phyloP scores from a whole-genome alignment of 2,797 vertebrate genomes.

The Microctenopoma stevenorrisi region DNA sequence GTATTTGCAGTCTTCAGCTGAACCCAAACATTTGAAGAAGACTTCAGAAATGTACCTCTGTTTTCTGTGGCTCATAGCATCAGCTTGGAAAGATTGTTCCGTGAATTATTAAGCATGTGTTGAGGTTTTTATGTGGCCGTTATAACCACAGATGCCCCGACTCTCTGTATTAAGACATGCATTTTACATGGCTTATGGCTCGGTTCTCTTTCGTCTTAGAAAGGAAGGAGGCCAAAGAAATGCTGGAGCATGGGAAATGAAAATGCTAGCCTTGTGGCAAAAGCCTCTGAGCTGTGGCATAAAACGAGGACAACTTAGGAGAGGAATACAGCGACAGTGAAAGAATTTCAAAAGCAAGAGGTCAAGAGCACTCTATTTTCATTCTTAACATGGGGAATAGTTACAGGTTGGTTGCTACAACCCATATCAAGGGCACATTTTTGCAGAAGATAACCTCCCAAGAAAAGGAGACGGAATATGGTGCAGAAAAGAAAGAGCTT shows the following conservation, averaged over 20 bases:
- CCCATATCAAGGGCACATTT: conserved; percentile 74
- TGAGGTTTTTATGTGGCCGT: conserved; percentile 43
- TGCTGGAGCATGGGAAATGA: conserved; percentile 44
- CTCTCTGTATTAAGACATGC: conserved; percentile 29
- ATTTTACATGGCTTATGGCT: conserved; percentile 50
- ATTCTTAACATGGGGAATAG: conserved; percentile 72
- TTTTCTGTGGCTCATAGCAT: conserved; percentile 36
- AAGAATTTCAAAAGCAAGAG: conserved; percentile 75
- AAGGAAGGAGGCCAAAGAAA: conserved; percentile 28
- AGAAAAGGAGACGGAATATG: conserved; percentile 57
- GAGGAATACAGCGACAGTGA: conserved; percentile 58
- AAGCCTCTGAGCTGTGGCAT: conserved; percentile 63
- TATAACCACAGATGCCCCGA: conserved; percentile 37
- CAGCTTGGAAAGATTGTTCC: conserved; percentile 50
- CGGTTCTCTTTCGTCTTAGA: conserved; percentile 33
- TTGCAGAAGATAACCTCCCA: conserved; percentile 75
- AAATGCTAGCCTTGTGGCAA: conserved; percentile 62
- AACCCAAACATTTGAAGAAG: conserved; percentile 42
- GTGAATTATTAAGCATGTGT: conserved; percentile 64
- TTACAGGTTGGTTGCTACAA: conserved; percentile 67
- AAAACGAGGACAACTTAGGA: conserved; percentile 69
- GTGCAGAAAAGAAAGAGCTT: conserved; percentile 60
- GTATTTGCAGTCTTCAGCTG: conserved; percentile 32
- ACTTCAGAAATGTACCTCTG: conserved; percentile 35
- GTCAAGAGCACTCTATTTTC: conserved; percentile 83